phyloP scores from a whole-genome alignment of 1,140 invertebrate genomes.

The Potamilus streckersoni region DNA sequence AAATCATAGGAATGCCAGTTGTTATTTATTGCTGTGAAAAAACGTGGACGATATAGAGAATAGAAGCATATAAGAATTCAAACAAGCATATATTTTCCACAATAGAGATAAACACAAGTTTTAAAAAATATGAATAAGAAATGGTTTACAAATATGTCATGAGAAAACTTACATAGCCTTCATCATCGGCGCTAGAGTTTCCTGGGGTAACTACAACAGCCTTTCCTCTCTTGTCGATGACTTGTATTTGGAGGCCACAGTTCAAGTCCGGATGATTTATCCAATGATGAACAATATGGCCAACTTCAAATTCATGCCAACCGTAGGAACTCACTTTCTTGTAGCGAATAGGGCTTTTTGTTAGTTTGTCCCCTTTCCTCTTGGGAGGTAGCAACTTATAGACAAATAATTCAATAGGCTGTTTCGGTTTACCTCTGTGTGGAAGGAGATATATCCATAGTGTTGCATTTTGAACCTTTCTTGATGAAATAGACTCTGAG shows the following conservation, averaged over 20 bases:
- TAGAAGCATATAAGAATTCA: background rate
- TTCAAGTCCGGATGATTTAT: constrained; percentile 63
- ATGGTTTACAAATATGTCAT: background rate
- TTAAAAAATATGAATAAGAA: background rate
- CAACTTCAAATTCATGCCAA: constrained; percentile 90
- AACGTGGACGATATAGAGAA: background rate
- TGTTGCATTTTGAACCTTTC: constrained; percentile 21
- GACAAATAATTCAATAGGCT: constrained; percentile 14
- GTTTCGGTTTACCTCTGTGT: background rate
- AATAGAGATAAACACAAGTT: background rate
- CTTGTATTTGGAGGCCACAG: constrained; percentile 71
- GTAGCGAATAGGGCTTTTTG: constrained; percentile 12
- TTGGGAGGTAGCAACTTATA: constrained; percentile 12
- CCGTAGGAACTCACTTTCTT: constrained; percentile 26
- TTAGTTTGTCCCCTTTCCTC: constrained; percentile 14
- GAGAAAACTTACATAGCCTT: constrained; percentile 71
- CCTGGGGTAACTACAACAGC: constrained; percentile 74
- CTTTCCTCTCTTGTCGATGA: constrained; percentile 85
- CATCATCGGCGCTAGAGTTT: constrained; percentile 13
- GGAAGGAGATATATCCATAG: constrained; percentile 24
- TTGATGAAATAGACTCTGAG: constrained; percentile 18
- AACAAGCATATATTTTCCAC: background rate
- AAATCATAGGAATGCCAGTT: background rate
- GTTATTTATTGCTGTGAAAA: background rate
- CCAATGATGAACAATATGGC: constrained; percentile 73